A percentile compares a stretch with the other conserved stretches of the same genome.
Conservation (phyloP, 2,113 vertebrate species). For the Scophthalmus maximus region DNA sequence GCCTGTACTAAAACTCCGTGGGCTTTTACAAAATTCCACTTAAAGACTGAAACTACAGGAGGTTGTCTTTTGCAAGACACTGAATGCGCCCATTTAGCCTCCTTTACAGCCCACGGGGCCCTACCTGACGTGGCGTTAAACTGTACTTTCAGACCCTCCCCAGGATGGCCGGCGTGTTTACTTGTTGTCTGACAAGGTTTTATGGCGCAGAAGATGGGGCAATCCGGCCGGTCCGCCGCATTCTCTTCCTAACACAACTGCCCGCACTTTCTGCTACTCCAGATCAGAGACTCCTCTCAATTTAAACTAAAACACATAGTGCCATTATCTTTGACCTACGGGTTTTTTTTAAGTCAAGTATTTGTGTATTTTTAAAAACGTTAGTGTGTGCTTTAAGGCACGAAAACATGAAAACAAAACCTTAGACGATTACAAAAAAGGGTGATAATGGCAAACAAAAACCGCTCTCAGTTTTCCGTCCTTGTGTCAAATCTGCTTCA, state of each 20-base stretch:
- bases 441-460: background rate
- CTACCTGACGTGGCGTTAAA: conserved; percentile 72
- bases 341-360: no score
- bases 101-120: conserved; percentile 61
- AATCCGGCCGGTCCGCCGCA: conserved; percentile 23
- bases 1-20: conserved; percentile 37
- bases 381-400: background rate
- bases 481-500: no score
- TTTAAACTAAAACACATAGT: background rate
- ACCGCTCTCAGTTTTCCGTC: background rate
- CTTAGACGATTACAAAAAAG: no score
- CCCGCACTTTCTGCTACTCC: background rate
- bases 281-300: background rate
- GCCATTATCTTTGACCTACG: background rate
- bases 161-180: conserved; percentile 72
- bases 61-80: conserved; percentile 52
- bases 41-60: conserved; percentile 63
- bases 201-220: conserved; percentile 58
- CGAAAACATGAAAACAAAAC: no score
- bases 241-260: conserved; percentile 41
- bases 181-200: conserved; percentile 71
- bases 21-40: conserved; percentile 45
- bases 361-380: no score
- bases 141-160: conserved; percentile 56
- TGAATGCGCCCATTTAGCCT: conserved; percentile 61